Evolutionary conservation across 2,888 invertebrate species (phyloP), one percentile per base, ranked within the genome.

Genomic region (Metalampra italica): DNA sequence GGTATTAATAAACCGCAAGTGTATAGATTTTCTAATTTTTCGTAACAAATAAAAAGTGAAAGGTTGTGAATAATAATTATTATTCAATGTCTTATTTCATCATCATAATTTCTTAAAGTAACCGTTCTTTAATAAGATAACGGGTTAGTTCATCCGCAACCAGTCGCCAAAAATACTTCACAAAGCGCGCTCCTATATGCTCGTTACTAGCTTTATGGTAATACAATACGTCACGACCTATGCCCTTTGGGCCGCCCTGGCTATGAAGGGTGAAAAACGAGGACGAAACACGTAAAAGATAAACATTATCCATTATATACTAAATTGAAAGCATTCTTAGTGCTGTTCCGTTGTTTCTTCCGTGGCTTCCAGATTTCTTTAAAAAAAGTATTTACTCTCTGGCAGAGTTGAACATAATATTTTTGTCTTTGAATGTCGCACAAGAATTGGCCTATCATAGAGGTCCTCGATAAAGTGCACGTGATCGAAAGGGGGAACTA

Each of bases 171-270:
- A 11, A n/a, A 1, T n/a, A 13, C 1, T 9, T 22, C 15, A 7
- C 37, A 37, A 39, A 39, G 8, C 39, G 7, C 39, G 7, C 14
- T 14, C 39, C 39, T 39, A 9, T 9, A 39, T 14, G 1, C 34
- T 34, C 34, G 7, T 39, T 13, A 3, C 15, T 14, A 39, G 13
- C 14, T 39, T 39, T 29, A 11, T 8, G 29, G 3, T 3, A 8
- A n/a, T 29, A 37, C 45, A 37, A 36, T 29, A 41, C 45, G 37
- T 29, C 45, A 36, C 46, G 65, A 70, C 68, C 72, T 65, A 52
- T 64, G 70, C 58, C 70, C 67, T 71, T 70, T 62, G 37, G 22
- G 22, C 47, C 47, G 57, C 39, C 40, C 37, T 47, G 54, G 46
- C 50, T 49, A 46, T 49, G 55, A 55, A 54, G 49, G 54, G 47